Base-by-base conservation (phyloP, 2,113 vertebrate species). In the Tupaia tana region DNA sequence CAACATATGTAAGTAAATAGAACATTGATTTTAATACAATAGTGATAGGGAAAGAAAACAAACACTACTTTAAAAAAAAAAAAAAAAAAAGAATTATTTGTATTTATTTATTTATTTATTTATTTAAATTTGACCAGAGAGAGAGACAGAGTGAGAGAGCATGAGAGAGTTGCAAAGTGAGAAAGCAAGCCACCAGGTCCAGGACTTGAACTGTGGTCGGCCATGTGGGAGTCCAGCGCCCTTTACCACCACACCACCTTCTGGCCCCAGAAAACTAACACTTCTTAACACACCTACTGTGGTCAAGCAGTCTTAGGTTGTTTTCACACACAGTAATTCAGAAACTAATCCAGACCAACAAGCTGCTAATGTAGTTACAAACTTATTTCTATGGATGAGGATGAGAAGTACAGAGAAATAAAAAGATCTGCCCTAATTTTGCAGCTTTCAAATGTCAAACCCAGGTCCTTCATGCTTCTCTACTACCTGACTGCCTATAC, bases 1-100 rank as follows among this genome's bases (percentile, higher is more conserved):
- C 73, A 95, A 91, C 70, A 93, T 54, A 94, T n/a, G 43, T 96
- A 96, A 96, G 78, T 91, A 95, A 95, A 86, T 3, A 91, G 78
- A 19, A 93, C 73, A 95, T 89, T 82, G 94, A 96, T 61, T 95
- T 91, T 75, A 97, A 94, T 54, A 66, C 56, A 89, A 95, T 70
- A 94, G 25, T 27, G 27, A 91, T 0, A 91, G 82, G 82, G 69
- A 94, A 95, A 92, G 82, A 95, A 89, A 95, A 95, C 66, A 34
- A 96, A 86, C 7, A 77, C 61, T 92, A 94, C 9, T 95, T 67
- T 43, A 4, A 2, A 43, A 43, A 43, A 43, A 43, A 43, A 43
- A 43, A 43, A 43, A 43, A 43, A 43, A 43, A 43, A 43, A 43
- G 43, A 43, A 43, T 43, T 43, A n/a, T 43, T 43, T 43, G 43